Conservation (phyloP, 2,797 vertebrate genomes). For the Gadopsis marmoratus region DNA sequence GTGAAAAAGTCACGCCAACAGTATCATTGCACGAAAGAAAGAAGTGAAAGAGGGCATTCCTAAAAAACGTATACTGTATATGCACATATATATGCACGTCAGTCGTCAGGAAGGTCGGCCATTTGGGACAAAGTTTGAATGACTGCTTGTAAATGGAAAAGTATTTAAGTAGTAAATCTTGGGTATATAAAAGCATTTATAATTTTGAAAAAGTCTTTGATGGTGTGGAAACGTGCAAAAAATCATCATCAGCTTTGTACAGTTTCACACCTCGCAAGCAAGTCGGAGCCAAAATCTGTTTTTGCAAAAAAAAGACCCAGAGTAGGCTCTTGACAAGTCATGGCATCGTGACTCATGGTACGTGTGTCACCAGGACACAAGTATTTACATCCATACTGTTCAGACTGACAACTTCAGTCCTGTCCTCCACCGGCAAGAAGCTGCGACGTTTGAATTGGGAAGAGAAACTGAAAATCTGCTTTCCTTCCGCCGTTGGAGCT, state of each 20-base stretch:
- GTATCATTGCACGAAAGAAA: not conserved
- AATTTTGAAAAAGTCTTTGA: too few species aligned
- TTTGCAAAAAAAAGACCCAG: not conserved
- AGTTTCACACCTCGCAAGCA: slow-evolving; percentile 9
- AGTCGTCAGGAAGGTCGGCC: not conserved
- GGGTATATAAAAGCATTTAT: too few species aligned
- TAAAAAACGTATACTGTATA: too few species aligned
- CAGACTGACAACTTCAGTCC: not conserved
- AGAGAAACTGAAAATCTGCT: not conserved
- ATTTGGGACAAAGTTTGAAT: not conserved
- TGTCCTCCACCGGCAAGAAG: not conserved
- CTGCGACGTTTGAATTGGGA: not conserved
- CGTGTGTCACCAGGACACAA: not conserved
- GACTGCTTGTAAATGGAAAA: not conserved
- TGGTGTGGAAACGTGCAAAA: not conserved
- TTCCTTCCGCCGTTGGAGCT: too few species aligned
- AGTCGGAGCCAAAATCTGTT: not conserved
- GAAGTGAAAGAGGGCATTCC: not conserved
- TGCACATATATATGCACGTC: not conserved
- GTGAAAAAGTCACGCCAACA: not conserved
- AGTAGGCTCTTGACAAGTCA: not conserved
- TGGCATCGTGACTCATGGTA: not conserved
- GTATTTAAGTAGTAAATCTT: too few species aligned
- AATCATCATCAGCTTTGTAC: not conserved
- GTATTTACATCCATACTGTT: not conserved